Conservation (phyloP, 2,113 vertebrate genomes). For the Morone chrysops region DNA sequence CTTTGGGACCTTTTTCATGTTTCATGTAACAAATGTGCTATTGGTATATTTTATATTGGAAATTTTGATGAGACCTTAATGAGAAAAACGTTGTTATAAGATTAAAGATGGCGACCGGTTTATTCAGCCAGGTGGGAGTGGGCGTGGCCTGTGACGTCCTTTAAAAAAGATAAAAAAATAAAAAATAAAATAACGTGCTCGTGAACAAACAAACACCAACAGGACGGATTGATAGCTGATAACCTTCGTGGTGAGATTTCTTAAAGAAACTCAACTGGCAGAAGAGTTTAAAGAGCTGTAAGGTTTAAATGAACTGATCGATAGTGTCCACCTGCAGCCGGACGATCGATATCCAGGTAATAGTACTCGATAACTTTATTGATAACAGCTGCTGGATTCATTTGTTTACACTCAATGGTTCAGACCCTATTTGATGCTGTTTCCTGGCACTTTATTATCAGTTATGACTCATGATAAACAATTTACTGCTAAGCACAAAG, state of each 20-base stretch:
- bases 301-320: too few relatives aligned
- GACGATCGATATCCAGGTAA: background rate
- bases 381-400: background rate
- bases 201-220: background rate
- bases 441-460: background rate
- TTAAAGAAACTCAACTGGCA: accelerated
- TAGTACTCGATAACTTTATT: too few relatives aligned
- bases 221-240: background rate
- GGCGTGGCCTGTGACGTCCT: background rate
- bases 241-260: background rate
- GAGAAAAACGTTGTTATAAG: background rate
- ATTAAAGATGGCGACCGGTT: background rate
- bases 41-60: too few relatives aligned
- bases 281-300: background rate
- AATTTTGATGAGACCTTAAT: too few relatives aligned
- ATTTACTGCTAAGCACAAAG: background rate
- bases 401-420: background rate
- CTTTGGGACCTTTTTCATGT: too few relatives aligned
- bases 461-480: background rate
- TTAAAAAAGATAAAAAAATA: too few relatives aligned
- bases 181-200: background rate
- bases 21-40: too few relatives aligned
- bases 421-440: background rate
- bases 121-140: background rate
- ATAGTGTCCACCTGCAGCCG: background rate